These are phyloP conservation scores for Melanotaenia parkinsoni DNA, from an alignment of 2,797 vertebrate genomes.

Conservation along the genomic window DNA sequence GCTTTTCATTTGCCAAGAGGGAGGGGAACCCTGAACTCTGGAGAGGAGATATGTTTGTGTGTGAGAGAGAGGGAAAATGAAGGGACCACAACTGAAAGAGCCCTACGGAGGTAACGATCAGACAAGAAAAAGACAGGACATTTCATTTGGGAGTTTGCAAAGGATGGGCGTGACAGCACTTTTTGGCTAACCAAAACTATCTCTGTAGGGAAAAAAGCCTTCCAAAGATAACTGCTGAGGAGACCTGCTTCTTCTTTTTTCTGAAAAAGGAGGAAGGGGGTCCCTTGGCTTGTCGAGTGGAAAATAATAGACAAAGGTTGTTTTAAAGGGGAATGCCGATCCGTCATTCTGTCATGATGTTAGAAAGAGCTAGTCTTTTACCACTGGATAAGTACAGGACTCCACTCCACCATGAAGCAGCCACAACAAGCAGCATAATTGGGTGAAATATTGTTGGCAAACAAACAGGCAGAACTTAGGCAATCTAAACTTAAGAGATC, in stretches of 20 bases:
- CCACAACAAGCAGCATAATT: conserved; percentile 70
- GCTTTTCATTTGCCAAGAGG: conserved; percentile 68
- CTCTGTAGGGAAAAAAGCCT: conserved; percentile 69
- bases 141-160: conserved; percentile 79
- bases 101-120: conserved; percentile 71
- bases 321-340: conserved; percentile 75
- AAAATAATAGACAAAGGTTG: conserved; percentile 84
- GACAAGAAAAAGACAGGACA: conserved; percentile 60
- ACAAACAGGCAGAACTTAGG: conserved; percentile 47
- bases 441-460: conserved; percentile 62
- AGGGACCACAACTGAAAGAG: conserved; percentile 74
- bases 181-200: conserved; percentile 85
- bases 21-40: conserved; percentile 51
- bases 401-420: conserved; percentile 34
- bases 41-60: conserved; percentile 19
- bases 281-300: conserved; percentile 73
- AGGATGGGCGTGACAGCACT: conserved; percentile 79
- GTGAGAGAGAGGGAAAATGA: conserved; percentile 7
- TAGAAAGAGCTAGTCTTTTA: conserved; percentile 66
- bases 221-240: conserved; percentile 84
- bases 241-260: conserved; percentile 66
- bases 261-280: conserved; percentile 59
- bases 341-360: conserved; percentile 79
- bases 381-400: conserved; percentile 69
- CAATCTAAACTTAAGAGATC: conserved; percentile 30